These are phyloP conservation scores for Spilarctia lutea DNA, from an alignment of 2,888 invertebrate genomes.

Conservation along the genomic window DNA sequence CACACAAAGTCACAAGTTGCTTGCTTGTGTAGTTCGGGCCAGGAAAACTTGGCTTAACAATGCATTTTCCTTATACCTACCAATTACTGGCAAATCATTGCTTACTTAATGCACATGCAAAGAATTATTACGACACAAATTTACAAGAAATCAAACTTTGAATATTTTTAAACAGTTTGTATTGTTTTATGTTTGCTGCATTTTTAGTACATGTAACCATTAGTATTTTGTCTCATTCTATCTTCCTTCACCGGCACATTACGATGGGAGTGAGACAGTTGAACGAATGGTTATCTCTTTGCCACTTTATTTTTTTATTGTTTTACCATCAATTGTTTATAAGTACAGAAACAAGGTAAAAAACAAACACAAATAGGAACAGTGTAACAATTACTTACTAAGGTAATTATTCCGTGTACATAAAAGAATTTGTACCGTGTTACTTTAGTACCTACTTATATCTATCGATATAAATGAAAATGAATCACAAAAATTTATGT, in stretches of 20 bases:
- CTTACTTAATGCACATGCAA: slow-evolving; percentile 4
- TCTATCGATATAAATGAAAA: too few relatives aligned
- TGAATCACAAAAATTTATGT: too few relatives aligned
- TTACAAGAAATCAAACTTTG: background rate
- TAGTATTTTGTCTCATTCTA: background rate
- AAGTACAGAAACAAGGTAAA: too few relatives aligned
- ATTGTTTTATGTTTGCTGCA: background rate
- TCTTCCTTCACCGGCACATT: background rate
- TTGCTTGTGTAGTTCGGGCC: background rate
- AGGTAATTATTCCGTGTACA: too few relatives aligned
- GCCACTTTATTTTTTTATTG: background rate
- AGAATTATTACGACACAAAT: background rate
- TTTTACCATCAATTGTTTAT: too few relatives aligned
- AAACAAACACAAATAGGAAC: too few relatives aligned
- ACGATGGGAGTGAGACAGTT: background rate
- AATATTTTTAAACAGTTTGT: too few relatives aligned
- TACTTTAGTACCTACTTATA: too few relatives aligned
- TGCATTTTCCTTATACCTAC: slow-evolving; percentile 29
- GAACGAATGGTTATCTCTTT: background rate
- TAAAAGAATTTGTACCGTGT: too few relatives aligned
- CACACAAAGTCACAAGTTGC: background rate
- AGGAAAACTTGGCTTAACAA: slow-evolving; percentile 24
- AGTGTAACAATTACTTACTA: too few relatives aligned
- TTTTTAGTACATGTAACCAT: background rate
- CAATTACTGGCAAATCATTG: background rate